These are phyloP conservation scores for Coboldia fuscipes DNA, from an alignment of 1,140 invertebrate species.

Conservation along the genomic window DNA sequence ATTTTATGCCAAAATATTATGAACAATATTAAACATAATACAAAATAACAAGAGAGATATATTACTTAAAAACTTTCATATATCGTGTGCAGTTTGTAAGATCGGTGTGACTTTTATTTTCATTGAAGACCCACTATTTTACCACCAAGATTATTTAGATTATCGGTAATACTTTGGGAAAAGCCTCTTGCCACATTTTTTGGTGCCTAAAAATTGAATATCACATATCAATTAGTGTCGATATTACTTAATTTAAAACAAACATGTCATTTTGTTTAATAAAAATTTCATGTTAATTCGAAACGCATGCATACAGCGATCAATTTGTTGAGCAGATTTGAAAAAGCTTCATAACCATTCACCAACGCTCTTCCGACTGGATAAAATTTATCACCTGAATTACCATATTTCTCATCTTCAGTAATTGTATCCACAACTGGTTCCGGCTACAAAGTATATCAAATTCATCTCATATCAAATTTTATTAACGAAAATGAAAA, in stretches of 20 bases:
- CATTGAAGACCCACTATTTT: slow-evolving; percentile 29
- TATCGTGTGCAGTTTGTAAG: too few relatives aligned
- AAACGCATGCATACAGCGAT: slow-evolving; percentile 23
- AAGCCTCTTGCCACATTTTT: slow-evolving; percentile 23
- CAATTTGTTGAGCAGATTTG: slow-evolving; percentile 26
- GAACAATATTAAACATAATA: too few relatives aligned
- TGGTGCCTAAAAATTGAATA: slow-evolving; percentile 22
- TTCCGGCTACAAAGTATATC: slow-evolving; percentile 16
- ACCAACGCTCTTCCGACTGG: slow-evolving; percentile 26
- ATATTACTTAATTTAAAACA: background rate
- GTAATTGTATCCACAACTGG: slow-evolving; percentile 30
- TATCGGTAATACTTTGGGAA: slow-evolving; percentile 24
- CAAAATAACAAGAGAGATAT: too few relatives aligned
- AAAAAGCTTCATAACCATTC: slow-evolving; percentile 27
- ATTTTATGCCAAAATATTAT: too few relatives aligned
- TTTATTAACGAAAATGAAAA: background rate
- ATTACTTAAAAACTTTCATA: too few relatives aligned
- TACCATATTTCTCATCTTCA: slow-evolving; percentile 36
- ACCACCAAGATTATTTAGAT: slow-evolving; percentile 28
- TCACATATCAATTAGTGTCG: slow-evolving; percentile 2
- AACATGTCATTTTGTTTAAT: background rate
- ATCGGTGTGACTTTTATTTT: too few relatives aligned
- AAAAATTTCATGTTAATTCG: slow-evolving; percentile 3
- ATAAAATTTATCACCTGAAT: slow-evolving; percentile 27
- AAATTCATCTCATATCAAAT: background rate